Base-by-base conservation (phyloP, 2,888 invertebrate species). In the Lasioglossum leucozonium region DNA sequence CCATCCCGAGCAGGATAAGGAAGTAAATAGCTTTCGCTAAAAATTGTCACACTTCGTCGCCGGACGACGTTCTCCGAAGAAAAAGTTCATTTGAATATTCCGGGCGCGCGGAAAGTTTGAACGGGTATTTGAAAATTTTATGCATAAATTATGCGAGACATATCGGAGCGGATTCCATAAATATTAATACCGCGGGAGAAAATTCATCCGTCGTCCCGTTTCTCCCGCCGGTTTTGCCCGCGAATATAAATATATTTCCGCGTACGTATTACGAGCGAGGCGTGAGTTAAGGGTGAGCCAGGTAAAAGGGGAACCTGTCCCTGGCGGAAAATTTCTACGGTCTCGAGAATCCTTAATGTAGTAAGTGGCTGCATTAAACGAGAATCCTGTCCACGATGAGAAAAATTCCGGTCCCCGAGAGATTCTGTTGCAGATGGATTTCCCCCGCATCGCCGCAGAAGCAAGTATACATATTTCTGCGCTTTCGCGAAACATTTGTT, bases 351-450 rank as follows among this genome's bases (percentile, higher is more conserved):
- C 77, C 72, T 72, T 73, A 77, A 84, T 67, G 67, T 55, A 55
- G 83, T 65, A 82, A 84, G 76, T 84, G 73, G 74, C 62, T 74
- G 69, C 84, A 74, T 84, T 84, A 84, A 84, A 84, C 84, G 84
- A 74, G 78, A 78, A 74, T 84, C 62, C 69, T 84, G 77, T 83
- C 72, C 51, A 44, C 73, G 69, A 74, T 84, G 73, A 78, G 71
- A 84, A 84, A 71, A 84, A 84, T 72, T 40, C 13, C 44, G 34
- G 26, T n/a, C 44, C 67, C 26, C 18, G 69, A 58, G 69, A 74
- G 30, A 58, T 73, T 77, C 73, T 47, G 47, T 77, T 84, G 84
- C 69, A 77, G 73, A 77, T 62, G 51, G 73, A 84, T 78, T 84
- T 73, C 34, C 78, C 78, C 42, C 34, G 73, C 37, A 72, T 78